phyloP scores from a whole-genome alignment of 2,888 invertebrate species.

The Philonicus albiceps region DNA sequence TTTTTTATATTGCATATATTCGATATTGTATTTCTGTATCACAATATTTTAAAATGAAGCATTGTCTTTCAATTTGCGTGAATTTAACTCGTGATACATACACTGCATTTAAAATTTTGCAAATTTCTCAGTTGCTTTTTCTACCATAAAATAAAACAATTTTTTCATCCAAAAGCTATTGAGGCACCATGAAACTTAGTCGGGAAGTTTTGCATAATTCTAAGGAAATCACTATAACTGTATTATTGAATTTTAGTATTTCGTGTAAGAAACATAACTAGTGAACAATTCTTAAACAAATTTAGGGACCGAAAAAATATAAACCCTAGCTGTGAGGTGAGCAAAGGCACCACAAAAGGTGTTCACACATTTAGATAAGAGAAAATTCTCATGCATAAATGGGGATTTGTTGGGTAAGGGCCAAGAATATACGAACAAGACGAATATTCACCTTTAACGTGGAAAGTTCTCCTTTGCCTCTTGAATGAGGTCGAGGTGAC shows the following conservation, averaged over 20 bases:
- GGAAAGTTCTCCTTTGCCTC: not conserved
- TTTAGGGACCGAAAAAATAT: not conserved
- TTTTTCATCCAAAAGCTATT: not conserved
- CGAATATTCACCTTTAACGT: not conserved
- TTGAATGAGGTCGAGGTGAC: conserved; percentile 16
- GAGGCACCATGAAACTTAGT: conserved; percentile 28
- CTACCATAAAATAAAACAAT: not conserved
- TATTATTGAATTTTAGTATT: conserved; percentile 35
- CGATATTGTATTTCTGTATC: too few species aligned
- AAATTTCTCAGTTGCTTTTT: not conserved
- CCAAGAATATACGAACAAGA: conserved; percentile 21
- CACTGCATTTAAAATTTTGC: not conserved
- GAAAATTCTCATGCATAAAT: conserved; percentile 28
- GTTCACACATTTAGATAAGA: conserved; percentile 29
- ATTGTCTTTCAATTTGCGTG: not conserved
- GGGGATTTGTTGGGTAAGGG: conserved; percentile 23
- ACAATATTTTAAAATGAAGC: not conserved
- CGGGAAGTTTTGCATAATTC: conserved; percentile 44
- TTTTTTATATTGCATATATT: not conserved
- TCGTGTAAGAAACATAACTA: not conserved
- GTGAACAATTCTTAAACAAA: not conserved
- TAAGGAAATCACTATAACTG: conserved; percentile 44
- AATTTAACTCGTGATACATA: not conserved
- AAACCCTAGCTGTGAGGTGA: not conserved
- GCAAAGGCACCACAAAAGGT: not conserved